phyloP scores from a whole-genome alignment of 1,140 invertebrate species.

The Eriocheir sinensis region DNA sequence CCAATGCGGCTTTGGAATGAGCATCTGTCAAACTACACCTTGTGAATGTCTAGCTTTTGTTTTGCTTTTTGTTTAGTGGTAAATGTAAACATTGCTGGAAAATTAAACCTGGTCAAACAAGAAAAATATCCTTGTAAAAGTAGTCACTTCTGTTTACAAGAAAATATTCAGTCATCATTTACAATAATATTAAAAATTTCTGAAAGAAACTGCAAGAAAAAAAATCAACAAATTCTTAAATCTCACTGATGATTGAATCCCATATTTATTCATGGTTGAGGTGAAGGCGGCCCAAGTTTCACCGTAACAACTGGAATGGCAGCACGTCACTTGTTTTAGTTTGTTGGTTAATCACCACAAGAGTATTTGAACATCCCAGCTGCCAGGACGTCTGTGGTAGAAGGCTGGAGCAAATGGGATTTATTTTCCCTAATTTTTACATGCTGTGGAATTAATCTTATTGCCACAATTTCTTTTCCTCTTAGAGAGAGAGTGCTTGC shows the following conservation, averaged over 20 bases:
- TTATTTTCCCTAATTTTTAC: not conserved
- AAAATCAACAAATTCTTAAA: not conserved
- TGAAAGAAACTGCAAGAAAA: no score
- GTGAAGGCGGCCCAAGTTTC: not conserved
- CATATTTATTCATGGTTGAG: slow-evolving; percentile 1
- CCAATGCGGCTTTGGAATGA: not conserved
- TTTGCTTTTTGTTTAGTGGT: no score
- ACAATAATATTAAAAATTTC: no score
- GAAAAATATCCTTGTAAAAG: not conserved
- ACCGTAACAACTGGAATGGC: not conserved
- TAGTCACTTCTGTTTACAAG: no score
- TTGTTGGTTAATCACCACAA: not conserved
- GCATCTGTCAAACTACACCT: not conserved
- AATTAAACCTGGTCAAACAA: no score
- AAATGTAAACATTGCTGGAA: no score
- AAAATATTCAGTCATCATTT: no score
- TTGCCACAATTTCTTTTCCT: not conserved
- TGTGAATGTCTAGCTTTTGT: not conserved
- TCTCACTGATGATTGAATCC: not conserved
- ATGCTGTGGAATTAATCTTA: not conserved
- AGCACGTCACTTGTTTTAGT: not conserved
- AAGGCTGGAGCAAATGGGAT: not conserved
- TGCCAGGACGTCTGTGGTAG: not conserved
- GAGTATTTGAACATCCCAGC: not conserved
- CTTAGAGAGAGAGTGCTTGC: no score